Evolutionary conservation across 2,113 vertebrate genomes (phyloP), one percentile per base, ranked within the genome.

Genomic region (Nothoprocta pentlandii): DNA sequence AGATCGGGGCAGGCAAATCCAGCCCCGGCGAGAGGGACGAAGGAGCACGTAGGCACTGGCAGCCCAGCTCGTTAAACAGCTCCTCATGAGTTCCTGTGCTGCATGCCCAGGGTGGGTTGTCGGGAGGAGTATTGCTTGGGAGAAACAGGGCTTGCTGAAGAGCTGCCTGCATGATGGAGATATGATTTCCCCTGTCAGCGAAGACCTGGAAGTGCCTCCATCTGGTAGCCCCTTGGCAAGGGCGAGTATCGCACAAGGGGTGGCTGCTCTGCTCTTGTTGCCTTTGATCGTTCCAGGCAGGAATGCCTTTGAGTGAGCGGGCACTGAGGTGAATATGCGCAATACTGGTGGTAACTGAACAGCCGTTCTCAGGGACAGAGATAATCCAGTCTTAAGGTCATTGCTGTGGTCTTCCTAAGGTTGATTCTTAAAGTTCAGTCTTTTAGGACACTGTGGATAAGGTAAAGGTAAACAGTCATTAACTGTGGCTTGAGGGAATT

Each of bases 391-490:
- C 73, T 81, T 73, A 63, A 85, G 62, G 47, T 77, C 49, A 15
- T 62, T 89, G 21, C 42, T 81, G 80, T 3, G 2, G 15, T 56
- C 39, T 89, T 87, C 71, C 62, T 79, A 69, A 91, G 41, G 80
- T 62, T 81, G 44, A 36, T 85, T 87, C 71, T 62, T 79, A 69
- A 92, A 41, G 74, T 58, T 79, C 86, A 79, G 78, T 76, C 34
- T 87, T 90, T 75, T 84, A 73, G 71, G 75, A 54, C 23, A 10
- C 16, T 67, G 51, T 73, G 64, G 80, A 49, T 89, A 69, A 77
- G 76, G 87, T 74, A 94, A 93, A 93, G 44, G 36, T n/a, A 80
- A 89, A 41, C 9, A 71, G 10, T 82, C 41, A 67, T 87, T 94
- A 69, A 73, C n/a, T 74, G 14, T 92, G 63, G 34, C 54, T 81